Evolutionary conservation across 2,113 vertebrate species (phyloP).

Genomic region (Poecile atricapillus): DNA sequence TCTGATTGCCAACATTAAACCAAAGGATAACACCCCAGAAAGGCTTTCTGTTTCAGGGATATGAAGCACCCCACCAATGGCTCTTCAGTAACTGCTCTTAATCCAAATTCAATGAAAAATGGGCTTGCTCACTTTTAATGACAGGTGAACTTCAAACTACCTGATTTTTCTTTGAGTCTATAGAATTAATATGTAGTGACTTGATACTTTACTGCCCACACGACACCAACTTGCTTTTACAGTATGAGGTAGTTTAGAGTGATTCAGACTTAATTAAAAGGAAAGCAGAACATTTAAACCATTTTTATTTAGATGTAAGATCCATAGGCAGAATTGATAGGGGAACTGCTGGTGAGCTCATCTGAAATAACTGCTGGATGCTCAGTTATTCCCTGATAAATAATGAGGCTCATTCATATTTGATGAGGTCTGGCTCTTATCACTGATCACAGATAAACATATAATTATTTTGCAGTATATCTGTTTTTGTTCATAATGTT

Average conservation of each 20-base stretch:
- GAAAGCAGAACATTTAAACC: background rate
- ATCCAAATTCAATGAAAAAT: background rate
- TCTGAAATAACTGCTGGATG: background rate
- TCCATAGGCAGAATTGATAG: background rate
- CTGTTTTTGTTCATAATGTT: background rate
- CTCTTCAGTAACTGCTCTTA: background rate
- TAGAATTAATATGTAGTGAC: background rate
- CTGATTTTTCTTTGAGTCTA: background rate
- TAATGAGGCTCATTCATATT: background rate
- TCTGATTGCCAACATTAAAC: background rate
- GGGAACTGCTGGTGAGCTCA: background rate
- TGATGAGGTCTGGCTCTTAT: background rate
- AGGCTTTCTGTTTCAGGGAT: background rate
- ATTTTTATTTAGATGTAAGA: background rate
- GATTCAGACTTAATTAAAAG: background rate
- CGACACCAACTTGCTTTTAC: background rate
- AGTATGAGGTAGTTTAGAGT: background rate
- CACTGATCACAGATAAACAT: background rate
- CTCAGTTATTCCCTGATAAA: background rate
- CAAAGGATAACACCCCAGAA: background rate
- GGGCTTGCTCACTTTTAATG: background rate
- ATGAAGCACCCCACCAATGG: background rate
- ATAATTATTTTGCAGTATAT: background rate
- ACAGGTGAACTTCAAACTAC: background rate
- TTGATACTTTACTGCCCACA: background rate